Conservation (phyloP, 2,113 vertebrate species). For the Hiodon tergisus region DNA sequence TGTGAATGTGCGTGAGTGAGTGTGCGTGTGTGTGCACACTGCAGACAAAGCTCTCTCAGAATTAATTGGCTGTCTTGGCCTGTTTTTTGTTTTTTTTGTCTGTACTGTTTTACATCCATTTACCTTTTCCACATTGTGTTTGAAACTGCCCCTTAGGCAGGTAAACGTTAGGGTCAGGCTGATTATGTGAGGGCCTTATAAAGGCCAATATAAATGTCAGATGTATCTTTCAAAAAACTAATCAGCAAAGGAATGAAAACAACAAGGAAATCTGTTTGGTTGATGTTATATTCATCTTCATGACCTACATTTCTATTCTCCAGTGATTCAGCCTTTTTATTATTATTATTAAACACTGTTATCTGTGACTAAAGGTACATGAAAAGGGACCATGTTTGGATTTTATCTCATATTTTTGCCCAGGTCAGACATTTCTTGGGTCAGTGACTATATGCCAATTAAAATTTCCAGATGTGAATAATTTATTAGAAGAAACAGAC, state of each 20-base stretch:
- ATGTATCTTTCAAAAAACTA: slow-evolving; percentile 7
- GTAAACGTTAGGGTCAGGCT: background rate
- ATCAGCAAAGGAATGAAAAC: slow-evolving; percentile 1
- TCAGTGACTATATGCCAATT: too few relatives aligned
- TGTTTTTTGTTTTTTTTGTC: background rate
- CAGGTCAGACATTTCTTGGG: background rate
- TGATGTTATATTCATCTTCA: slow-evolving; percentile 14
- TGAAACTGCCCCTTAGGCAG: background rate
- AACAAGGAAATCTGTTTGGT: slow-evolving; percentile 8
- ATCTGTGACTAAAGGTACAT: background rate
- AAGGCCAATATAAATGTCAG: background rate
- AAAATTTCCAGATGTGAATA: too few relatives aligned
- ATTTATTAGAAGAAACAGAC: too few relatives aligned
- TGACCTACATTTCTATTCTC: slow-evolving; percentile 1
- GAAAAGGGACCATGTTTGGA: background rate
- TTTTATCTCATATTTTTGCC: background rate
- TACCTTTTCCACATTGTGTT: too few relatives aligned
- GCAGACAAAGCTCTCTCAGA: background rate
- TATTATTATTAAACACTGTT: background rate
- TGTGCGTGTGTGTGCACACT: background rate
- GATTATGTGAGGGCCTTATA: background rate
- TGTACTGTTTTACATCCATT: too few relatives aligned
- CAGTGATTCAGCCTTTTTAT: background rate
- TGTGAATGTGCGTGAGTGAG: background rate
- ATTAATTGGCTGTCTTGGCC: background rate